Evolutionary conservation across 2,888 invertebrate genomes (phyloP).

Genomic region (Cataglyphis albicans): DNA sequence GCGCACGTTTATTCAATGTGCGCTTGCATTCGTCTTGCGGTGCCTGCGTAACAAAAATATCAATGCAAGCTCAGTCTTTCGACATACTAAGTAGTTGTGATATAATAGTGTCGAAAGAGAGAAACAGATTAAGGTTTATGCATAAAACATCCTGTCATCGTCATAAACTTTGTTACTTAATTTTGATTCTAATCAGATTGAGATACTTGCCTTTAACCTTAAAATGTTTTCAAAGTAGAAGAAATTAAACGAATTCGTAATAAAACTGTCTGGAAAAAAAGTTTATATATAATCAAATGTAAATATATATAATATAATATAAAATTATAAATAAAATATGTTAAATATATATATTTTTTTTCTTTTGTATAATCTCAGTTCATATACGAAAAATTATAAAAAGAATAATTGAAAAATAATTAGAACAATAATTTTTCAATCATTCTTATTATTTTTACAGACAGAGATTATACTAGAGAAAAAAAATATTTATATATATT

Average conservation of each 20-base stretch:
- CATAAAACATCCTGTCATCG: not conserved
- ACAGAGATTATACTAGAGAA: no score
- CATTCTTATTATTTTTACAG: no score
- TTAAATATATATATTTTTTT: not conserved
- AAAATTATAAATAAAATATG: not conserved
- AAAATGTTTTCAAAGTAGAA: not conserved
- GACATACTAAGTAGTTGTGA: conserved; percentile 27
- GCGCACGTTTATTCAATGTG: not conserved
- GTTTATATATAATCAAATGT: not conserved
- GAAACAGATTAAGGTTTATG: not conserved
- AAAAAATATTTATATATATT: not conserved
- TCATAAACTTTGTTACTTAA: not conserved
- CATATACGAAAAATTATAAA: not conserved
- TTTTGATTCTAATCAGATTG: not conserved
- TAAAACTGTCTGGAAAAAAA: not conserved
- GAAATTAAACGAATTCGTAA: not conserved
- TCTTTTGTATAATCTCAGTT: not conserved
- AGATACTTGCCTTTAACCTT: not conserved
- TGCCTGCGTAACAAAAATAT: conserved; percentile 32
- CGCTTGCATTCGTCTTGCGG: conserved; percentile 19
- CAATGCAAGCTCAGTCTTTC: conserved; percentile 22
- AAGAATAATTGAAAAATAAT: no score
- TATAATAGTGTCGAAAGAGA: conserved; percentile 4
- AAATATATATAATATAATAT: not conserved
- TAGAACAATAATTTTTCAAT: no score